Base-by-base conservation (phyloP, 2,113 vertebrate genomes). In the Athene cunicularia region DNA sequence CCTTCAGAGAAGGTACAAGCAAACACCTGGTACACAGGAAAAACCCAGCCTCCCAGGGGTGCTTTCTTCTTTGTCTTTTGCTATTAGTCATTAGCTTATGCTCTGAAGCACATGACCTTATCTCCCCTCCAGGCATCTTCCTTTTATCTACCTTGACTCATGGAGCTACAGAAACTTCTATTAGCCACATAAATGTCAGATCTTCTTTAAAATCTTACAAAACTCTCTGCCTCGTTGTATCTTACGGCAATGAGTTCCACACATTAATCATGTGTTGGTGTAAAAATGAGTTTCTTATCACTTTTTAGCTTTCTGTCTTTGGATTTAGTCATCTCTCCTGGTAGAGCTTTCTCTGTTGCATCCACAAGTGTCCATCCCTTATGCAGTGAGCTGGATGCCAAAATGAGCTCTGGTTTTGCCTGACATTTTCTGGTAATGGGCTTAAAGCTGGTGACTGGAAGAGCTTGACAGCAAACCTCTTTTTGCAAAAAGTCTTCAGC, bases 101-200 rank as follows among this genome's bases (percentile, higher is more conserved):
- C 97, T 96, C 96, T 1, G 28, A 87, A 96, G 96, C 91, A 95
- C 96, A 96, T 94, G 96, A 94, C 91, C 94, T 96, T 96, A 97
- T 93, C 95, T 95, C 86, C 91, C 96, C 91, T 96, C 96, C 85
- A 91, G 95, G 94, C 94, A 96, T 90, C 96, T 91, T 88, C 89
- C 87, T 95, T 96, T 97, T 97, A 93, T 95, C 96, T 96, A 87
- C 91, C 94, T 97, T 96, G 89, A 96, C 93, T 96, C 96, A 95
- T 63, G 71, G 77, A 94, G 91, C 89, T 88, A 86, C 91, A 94
- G 86, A 94, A 96, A 95, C 91, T 96, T 97, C 94, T 97, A 96
- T 97, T 95, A 97, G 87, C 96, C 8, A 20, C 72, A 8, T 91
- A 97, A 96, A 96, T 88, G 89, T 96, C 93, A 94, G 95, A 95